These are phyloP conservation scores for Myzus persicae DNA, from an alignment of 1,140 invertebrate species.

Conservation along the genomic window DNA sequence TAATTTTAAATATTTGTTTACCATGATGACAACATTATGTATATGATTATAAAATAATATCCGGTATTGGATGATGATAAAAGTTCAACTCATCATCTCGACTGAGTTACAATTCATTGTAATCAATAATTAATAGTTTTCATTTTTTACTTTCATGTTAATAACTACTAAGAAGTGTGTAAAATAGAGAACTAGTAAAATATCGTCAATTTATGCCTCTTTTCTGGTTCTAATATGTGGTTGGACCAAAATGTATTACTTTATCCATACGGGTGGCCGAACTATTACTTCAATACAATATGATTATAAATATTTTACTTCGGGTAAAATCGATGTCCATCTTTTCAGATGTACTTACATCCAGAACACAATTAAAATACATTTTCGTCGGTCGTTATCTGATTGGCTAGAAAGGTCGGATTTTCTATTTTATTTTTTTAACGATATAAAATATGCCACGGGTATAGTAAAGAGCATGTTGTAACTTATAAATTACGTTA, in stretches of 20 bases:
- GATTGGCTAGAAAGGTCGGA: not conserved
- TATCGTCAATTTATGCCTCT: not conserved
- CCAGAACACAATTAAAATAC: not conserved
- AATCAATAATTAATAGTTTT: not conserved
- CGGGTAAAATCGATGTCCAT: not conserved
- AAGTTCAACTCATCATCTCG: not conserved
- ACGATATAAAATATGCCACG: no score
- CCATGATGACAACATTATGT: not conserved
- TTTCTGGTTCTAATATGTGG: not conserved
- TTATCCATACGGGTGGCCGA: not conserved
- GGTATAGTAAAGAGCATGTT: not conserved
- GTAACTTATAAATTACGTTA: not conserved
- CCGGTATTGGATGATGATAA: not conserved
- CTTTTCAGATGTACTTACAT: not conserved
- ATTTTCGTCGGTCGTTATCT: not conserved
- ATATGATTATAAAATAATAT: not conserved
- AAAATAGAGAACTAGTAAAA: not conserved
- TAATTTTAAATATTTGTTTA: not conserved
- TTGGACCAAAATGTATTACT: not conserved
- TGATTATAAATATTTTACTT: not conserved
- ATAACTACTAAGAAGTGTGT: no score
- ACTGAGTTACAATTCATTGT: not conserved
- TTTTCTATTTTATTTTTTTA: no score
- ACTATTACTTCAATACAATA: not conserved
- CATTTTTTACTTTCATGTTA: not conserved